A percentile compares a stretch with the other conserved stretches of the same genome.
phyloP scores from a whole-genome alignment of 2,797 vertebrate genomes.

The Pelodytes ibericus region DNA sequence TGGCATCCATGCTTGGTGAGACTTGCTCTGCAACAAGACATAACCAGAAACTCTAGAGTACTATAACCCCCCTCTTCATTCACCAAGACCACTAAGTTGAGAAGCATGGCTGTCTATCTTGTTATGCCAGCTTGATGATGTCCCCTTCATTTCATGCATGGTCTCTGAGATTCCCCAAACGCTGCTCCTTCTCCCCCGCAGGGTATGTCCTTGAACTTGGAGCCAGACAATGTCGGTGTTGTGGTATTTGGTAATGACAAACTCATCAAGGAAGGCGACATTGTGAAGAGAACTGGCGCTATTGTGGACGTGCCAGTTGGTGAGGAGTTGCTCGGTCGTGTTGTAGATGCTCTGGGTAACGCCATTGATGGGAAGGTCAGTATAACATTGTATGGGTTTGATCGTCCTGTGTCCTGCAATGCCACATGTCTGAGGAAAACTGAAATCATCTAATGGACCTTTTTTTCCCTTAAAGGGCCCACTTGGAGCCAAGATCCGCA shows the following conservation, averaged over 20 bases:
- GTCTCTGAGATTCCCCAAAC: too few species aligned
- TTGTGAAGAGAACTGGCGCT: slow-evolving; percentile 93
- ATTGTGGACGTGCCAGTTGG: slow-evolving; percentile 97
- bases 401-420: too few species aligned
- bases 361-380: slow-evolving; percentile 93
- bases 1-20: too few species aligned
- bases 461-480: slow-evolving; percentile 75
- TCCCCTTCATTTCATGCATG: too few species aligned
- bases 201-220: slow-evolving; percentile 99
- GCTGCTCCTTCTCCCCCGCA: slow-evolving; percentile 56
- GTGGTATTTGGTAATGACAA: slow-evolving; percentile 98
- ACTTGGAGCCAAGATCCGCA: slow-evolving; percentile 78
- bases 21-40: too few species aligned
- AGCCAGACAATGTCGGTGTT: slow-evolving; percentile 95
- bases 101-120: too few species aligned
- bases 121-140: too few species aligned
- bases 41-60: too few species aligned
- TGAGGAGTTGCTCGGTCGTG: slow-evolving; percentile 87
- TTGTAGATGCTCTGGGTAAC: slow-evolving; percentile 94
- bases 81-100: too few species aligned
- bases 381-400: too few species aligned
- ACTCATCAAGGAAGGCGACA: slow-evolving; percentile 94
- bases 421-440: too few species aligned
- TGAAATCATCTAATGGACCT: neutral
- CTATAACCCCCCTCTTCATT: too few species aligned